These are phyloP conservation scores for Oxytorus armatus DNA, from an alignment of 2,888 invertebrate genomes.

Conservation along the genomic window DNA sequence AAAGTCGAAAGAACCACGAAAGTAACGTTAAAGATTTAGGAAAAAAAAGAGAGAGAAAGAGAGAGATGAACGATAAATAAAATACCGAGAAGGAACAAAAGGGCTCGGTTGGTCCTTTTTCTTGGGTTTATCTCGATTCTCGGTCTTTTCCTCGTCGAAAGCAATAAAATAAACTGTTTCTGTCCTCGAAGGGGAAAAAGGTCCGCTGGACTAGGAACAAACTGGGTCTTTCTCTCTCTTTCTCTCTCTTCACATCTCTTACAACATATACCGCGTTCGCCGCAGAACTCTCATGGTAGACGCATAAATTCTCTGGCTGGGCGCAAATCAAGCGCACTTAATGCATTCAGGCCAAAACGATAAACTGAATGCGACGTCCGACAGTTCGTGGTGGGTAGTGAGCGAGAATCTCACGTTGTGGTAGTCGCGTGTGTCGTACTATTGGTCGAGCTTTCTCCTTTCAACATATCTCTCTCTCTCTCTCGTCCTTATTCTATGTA, in stretches of 20 bases:
- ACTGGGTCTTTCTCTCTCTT: not conserved
- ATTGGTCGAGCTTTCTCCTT: slow-evolving; percentile 28
- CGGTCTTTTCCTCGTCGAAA: slow-evolving; percentile 38
- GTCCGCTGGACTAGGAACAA: slow-evolving; percentile 53
- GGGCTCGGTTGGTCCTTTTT: not conserved
- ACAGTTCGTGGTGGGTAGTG: slow-evolving; percentile 22
- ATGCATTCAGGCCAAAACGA: slow-evolving; percentile 76
- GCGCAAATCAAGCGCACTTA: slow-evolving; percentile 76
- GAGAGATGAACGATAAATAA: too few relatives aligned
- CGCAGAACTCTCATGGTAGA: slow-evolving; percentile 58
- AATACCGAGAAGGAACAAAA: not conserved
- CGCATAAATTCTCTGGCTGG: slow-evolving; percentile 74
- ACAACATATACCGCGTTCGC: not conserved
- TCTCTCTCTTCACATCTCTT: not conserved
- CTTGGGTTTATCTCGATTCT: slow-evolving; percentile 19
- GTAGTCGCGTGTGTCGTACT: slow-evolving; percentile 45
- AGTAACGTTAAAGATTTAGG: too few relatives aligned
- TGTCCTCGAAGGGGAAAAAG: slow-evolving; percentile 51
- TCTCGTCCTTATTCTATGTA: slow-evolving; percentile 18
- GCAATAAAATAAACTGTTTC: slow-evolving; percentile 56
- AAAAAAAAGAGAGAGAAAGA: too few relatives aligned
- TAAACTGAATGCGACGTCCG: slow-evolving; percentile 72
- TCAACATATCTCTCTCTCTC: slow-evolving; percentile 7
- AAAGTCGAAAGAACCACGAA: too few relatives aligned
- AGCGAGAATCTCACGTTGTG: slow-evolving; percentile 19